Base-by-base conservation (phyloP, 1,140 invertebrate species). In the Drosophila leontia region DNA sequence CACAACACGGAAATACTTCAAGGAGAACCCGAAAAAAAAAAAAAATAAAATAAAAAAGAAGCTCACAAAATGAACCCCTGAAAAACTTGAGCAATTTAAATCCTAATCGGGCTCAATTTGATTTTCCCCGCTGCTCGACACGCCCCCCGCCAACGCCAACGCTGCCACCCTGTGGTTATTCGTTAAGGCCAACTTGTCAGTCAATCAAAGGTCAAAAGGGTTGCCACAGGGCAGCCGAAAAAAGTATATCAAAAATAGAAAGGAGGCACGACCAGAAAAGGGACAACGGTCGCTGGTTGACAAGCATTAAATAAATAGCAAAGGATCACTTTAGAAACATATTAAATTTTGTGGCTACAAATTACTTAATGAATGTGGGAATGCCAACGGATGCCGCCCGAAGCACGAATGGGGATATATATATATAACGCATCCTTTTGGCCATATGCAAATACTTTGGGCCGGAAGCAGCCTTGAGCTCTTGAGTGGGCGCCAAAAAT, bases 141-240 rank as follows among this genome's bases (percentile, higher is more conserved):
- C 44, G 48, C 57, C 19, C 11, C 17, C 17, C 12, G 23, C 23
- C 23, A 48, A 48, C 23, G 13, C 7, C 32, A 19, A 19, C 32
- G 17, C 35, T 19, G 11, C 19, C 23, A 2, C 42, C 64, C 42
- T 50, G 64, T 29, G 79, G 56, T 62, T 57, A 61, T 58, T 90
- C 77, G 85, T 88, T 88, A 78, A 62, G 63, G 84, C 65, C 84
- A 88, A 84, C 72, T 88, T 90, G 85, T 80, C 84, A 88, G 84
- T 88, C 84, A 88, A 90, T 88, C 85, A 90, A 80, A 81, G 85
- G 84, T 88, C 85, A 88, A 74, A 72, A 90, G 85, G 74, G 81
- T 82, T 79, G 51, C 37, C 44, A 11, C 34, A 32, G 34, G 32
- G 26, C 7, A 35, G 39, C 26, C 4, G 34, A 56, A 65, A 48